Percentiles rank a stretch among this genome's conserved stretches.
Evolutionary conservation across 1,140 invertebrate genomes (phyloP).

Genomic region (Drosophila albomicans): DNA sequence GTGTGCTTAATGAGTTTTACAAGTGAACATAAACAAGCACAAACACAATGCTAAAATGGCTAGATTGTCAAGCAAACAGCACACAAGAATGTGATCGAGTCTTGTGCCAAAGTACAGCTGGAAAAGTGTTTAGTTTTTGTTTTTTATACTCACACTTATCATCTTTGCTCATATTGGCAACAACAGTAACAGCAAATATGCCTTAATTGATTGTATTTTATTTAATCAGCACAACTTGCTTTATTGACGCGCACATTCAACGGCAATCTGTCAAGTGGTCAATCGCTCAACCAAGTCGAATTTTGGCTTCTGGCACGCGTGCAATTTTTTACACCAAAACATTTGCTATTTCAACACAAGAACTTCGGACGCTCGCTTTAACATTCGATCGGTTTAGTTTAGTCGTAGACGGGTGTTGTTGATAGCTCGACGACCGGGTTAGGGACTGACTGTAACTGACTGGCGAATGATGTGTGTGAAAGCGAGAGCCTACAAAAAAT

Average conservation of each 20-base stretch:
- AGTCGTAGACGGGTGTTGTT: neutral
- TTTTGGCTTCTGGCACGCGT: constrained; percentile 5
- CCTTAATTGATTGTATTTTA: constrained; percentile 36
- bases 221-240: constrained; percentile 10
- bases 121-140: neutral
- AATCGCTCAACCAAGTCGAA: constrained; percentile 12
- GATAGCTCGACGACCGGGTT: constrained; percentile 29
- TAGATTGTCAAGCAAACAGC: neutral
- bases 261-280: constrained; percentile 25
- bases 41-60: neutral
- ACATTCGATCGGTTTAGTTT: constrained; percentile 14
- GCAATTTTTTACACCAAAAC: neutral
- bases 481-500: constrained; percentile 24
- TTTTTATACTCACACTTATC: constrained; percentile 74
- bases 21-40: constrained; percentile 13
- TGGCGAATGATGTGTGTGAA: constrained; percentile 59
- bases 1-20: constrained; percentile 30
- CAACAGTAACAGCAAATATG: constrained; percentile 5
- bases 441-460: constrained; percentile 31
- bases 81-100: constrained; percentile 8
- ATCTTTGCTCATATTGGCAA: constrained; percentile 78
- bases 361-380: neutral
- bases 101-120: constrained; percentile 10
- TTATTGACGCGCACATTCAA: neutral
- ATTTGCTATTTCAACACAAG: neutral